Percentiles rank a stretch among this genome's conserved stretches.
These are phyloP conservation scores for Entomobrya multifasciata DNA, from an alignment of 2,888 invertebrate species.

Conservation along the genomic window DNA sequence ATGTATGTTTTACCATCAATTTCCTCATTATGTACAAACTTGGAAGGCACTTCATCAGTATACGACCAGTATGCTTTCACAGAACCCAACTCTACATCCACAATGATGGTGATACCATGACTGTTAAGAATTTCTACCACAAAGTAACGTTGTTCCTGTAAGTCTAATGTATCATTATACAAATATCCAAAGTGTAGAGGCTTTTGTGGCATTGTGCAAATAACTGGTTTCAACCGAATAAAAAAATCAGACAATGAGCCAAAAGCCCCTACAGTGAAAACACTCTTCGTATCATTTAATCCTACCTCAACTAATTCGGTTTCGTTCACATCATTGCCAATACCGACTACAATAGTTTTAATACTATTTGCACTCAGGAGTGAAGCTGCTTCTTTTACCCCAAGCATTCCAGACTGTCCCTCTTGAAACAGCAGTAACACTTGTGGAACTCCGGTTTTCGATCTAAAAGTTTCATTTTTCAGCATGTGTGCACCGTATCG, in stretches of 20 bases:
- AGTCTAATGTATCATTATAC: slow-evolving; percentile 47
- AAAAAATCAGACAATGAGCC: slow-evolving; percentile 67
- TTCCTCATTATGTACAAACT: background rate
- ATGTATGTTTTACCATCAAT: slow-evolving; percentile 35
- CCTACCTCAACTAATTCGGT: slow-evolving; percentile 55
- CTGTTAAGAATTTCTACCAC: slow-evolving; percentile 42
- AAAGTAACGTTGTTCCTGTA: slow-evolving; percentile 65
- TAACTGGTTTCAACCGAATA: slow-evolving; percentile 40
- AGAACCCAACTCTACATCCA: slow-evolving; percentile 9
- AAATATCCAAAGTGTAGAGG: slow-evolving; percentile 18
- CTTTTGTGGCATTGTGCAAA: slow-evolving; percentile 70
- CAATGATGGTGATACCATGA: slow-evolving; percentile 56
- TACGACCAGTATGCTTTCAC: slow-evolving; percentile 33
- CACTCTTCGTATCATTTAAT: slow-evolving; percentile 21
- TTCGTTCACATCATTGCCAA: slow-evolving; percentile 50
- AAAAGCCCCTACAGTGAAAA: slow-evolving; percentile 47
- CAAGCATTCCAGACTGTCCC: slow-evolving; percentile 18
- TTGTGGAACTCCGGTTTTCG: slow-evolving; percentile 59
- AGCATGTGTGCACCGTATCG: slow-evolving; percentile 7
- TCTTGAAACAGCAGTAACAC: slow-evolving; percentile 68
- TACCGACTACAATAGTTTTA: slow-evolving; percentile 67
- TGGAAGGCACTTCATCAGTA: slow-evolving; percentile 1
- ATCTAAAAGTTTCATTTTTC: slow-evolving; percentile 19
- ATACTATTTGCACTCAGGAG: background rate
- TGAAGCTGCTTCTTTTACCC: background rate